phyloP scores from a whole-genome alignment of 2,888 invertebrate species.

The Diabrotica balteata region DNA sequence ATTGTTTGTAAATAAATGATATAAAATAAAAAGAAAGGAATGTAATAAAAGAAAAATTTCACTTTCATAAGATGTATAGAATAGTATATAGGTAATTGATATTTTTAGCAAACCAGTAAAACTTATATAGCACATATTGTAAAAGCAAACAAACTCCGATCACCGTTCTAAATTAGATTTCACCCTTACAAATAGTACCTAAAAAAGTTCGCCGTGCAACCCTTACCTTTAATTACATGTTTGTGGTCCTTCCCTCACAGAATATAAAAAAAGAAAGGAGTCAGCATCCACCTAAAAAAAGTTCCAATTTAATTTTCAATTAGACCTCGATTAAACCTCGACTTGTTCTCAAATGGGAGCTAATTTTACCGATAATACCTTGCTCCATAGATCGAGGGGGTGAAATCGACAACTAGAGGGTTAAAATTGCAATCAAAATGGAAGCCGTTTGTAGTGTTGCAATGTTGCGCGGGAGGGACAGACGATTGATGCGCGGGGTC shows the following conservation, averaged over 20 bases:
- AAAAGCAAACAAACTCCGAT: too few relatives aligned
- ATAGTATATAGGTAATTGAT: too few relatives aligned
- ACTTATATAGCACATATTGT: too few relatives aligned
- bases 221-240: neutral
- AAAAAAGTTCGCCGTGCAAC: neutral
- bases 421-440: slow-evolving; percentile 35
- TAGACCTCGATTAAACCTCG: slow-evolving; percentile 18
- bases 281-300: slow-evolving; percentile 11
- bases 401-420: slow-evolving; percentile 29
- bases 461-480: slow-evolving; percentile 20
- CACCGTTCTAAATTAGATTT: too few relatives aligned
- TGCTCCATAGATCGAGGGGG: slow-evolving; percentile 27
- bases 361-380: slow-evolving; percentile 31
- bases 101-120: too few relatives aligned
- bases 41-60: too few relatives aligned
- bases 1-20: too few relatives aligned
- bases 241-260: neutral
- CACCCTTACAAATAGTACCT: too few relatives aligned
- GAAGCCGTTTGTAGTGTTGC: slow-evolving; percentile 27
- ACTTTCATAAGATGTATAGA: too few relatives aligned
- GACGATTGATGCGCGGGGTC: slow-evolving; percentile 15
- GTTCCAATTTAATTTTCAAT: slow-evolving; percentile 31
- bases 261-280: neutral
- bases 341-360: slow-evolving; percentile 22
- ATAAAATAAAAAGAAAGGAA: too few relatives aligned